Conservation (phyloP, 2,113 vertebrate genomes). For the Laticauda colubrina region DNA sequence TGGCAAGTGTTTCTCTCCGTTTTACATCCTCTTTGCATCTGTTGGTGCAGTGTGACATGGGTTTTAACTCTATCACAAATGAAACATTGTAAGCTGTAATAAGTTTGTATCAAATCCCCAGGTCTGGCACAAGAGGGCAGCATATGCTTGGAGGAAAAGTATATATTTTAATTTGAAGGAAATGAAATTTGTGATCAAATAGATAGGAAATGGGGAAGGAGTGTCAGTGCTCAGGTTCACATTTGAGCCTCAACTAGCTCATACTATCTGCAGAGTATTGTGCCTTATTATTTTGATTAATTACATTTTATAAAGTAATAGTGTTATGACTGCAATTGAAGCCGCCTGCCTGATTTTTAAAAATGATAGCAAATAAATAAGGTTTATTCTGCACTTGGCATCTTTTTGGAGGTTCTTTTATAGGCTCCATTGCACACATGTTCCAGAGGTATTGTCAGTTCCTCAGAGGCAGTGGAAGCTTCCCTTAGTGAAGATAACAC, state of each 20-base stretch:
- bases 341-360: background rate
- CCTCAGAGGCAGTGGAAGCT: background rate
- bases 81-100: background rate
- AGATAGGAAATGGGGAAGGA: background rate
- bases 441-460: background rate
- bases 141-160: background rate
- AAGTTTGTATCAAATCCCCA: background rate
- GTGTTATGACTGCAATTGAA: background rate
- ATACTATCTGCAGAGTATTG: background rate
- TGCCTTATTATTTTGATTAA: background rate
- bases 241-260: background rate
- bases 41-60: no score
- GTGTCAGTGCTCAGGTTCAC: background rate
- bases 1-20: no score
- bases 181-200: background rate
- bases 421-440: background rate
- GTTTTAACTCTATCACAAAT: background rate
- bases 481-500: background rate
- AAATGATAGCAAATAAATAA: background rate
- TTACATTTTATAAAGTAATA: background rate
- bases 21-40: no score
- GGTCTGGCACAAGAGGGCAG: background rate
- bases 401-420: background rate
- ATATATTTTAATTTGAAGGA: background rate
- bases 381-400: background rate